These are phyloP conservation scores for Zoanthus sociatus DNA, from an alignment of 92 coral and sea anemone genomes.

Conservation along the genomic window DNA sequence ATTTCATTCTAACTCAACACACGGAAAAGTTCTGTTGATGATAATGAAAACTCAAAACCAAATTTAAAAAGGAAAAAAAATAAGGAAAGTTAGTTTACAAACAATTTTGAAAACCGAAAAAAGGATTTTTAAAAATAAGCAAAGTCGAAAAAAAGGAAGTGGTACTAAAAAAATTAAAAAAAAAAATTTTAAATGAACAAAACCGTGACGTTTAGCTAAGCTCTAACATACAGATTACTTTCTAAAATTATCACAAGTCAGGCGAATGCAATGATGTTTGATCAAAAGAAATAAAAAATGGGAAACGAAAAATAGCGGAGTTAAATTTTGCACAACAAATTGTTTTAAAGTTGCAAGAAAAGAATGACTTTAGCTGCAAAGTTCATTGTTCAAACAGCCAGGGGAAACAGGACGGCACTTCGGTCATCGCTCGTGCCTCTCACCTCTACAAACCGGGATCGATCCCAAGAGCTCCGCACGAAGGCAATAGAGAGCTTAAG, in stretches of 20 bases:
- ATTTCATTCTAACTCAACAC: too few species aligned
- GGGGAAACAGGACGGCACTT: too few species aligned
- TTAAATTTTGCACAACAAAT: not conserved
- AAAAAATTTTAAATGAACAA: not conserved
- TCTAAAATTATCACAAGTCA: not conserved
- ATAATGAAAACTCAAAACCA: too few species aligned
- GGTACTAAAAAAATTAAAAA: not conserved
- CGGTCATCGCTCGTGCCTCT: too few species aligned
- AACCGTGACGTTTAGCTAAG: not conserved
- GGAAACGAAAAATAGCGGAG: not conserved
- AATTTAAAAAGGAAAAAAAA: too few species aligned
- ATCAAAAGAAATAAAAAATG: not conserved
- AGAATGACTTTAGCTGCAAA: not conserved
- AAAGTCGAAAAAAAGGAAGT: not conserved
- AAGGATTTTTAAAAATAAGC: too few species aligned
- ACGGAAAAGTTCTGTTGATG: too few species aligned
- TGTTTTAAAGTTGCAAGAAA: not conserved
- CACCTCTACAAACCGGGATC: too few species aligned
- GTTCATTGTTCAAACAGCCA: not conserved
- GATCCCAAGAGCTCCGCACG: too few species aligned
- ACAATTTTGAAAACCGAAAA: not conserved
- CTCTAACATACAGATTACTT: not conserved
- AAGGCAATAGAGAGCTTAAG: too few species aligned
- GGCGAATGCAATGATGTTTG: not conserved
- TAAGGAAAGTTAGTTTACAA: not conserved